phyloP scores from a whole-genome alignment of 1,140 invertebrate species.

The Euschistus heros region DNA sequence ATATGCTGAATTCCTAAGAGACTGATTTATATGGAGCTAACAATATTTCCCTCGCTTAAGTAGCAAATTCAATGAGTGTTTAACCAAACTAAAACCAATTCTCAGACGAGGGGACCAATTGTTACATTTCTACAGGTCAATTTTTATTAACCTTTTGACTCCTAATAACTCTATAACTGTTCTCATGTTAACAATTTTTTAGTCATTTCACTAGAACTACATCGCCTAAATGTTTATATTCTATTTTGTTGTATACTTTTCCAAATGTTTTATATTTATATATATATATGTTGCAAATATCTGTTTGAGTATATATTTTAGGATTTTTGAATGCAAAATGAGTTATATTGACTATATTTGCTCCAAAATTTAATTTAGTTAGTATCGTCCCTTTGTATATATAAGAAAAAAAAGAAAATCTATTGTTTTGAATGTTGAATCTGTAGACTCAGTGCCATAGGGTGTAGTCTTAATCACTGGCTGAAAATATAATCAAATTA shows the following conservation, averaged over 20 bases:
- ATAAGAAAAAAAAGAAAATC: background rate
- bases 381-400: slow-evolving; percentile 2
- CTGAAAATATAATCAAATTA: slow-evolving; percentile 2
- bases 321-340: slow-evolving; percentile 14
- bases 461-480: slow-evolving; percentile 5
- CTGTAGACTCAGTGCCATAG: slow-evolving; percentile 11
- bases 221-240: slow-evolving; percentile 11
- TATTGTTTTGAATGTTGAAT: background rate
- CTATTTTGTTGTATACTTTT: slow-evolving; percentile 17
- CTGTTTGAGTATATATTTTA: slow-evolving; percentile 6
- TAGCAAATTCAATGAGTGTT: slow-evolving; percentile 17
- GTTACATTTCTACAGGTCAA: slow-evolving; percentile 9
- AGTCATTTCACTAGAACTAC: slow-evolving; percentile 8
- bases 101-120: slow-evolving; percentile 23
- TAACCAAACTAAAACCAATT: slow-evolving; percentile 15
- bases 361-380: slow-evolving; percentile 3
- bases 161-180: slow-evolving; percentile 14
- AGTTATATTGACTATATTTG: slow-evolving; percentile 1
- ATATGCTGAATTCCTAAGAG: slow-evolving; percentile 19
- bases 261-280: slow-evolving; percentile 20
- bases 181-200: slow-evolving; percentile 8
- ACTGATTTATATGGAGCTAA: slow-evolving; percentile 20
- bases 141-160: slow-evolving; percentile 6
- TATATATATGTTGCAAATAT: slow-evolving; percentile 13
- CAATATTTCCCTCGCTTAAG: slow-evolving; percentile 17